Conservation (phyloP, 2,888 invertebrate species). For the Germaria angustata region DNA sequence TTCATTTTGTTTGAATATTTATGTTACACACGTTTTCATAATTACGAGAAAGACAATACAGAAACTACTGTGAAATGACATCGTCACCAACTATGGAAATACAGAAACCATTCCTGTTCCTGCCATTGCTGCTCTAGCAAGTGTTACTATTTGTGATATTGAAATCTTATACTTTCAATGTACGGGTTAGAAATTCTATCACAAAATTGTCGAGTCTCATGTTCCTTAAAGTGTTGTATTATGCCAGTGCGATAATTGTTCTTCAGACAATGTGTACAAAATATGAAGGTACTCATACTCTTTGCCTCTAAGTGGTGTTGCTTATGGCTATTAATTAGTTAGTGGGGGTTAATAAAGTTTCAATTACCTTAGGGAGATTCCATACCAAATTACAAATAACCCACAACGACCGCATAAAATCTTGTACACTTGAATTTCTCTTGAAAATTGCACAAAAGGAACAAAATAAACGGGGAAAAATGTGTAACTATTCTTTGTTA, state of each 20-base stretch:
- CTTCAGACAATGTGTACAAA: neutral
- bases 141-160: slow-evolving; percentile 28
- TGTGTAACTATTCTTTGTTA: slow-evolving; percentile 16
- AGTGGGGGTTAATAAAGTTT: slow-evolving; percentile 58
- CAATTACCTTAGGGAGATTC: slow-evolving; percentile 60
- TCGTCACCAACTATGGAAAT: neutral
- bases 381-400: slow-evolving; percentile 51
- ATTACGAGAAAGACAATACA: neutral
- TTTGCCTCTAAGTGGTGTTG: slow-evolving; percentile 2
- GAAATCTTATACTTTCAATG: slow-evolving; percentile 51
- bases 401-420: slow-evolving; percentile 40
- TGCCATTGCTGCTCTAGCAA: neutral
- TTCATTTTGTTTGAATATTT: no score
- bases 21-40: slow-evolving; percentile 1
- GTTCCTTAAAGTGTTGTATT: neutral
- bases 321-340: slow-evolving; percentile 29
- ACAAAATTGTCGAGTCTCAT: slow-evolving; percentile 19
- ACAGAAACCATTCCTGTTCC: neutral
- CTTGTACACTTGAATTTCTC: slow-evolving; percentile 8
- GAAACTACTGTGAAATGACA: neutral
- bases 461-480: no score
- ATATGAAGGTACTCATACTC: neutral
- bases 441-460: neutral
- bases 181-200: slow-evolving; percentile 49
- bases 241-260: neutral